These are phyloP conservation scores for Ylistrum balloti DNA, from an alignment of 1,140 invertebrate species.

Conservation along the genomic window DNA sequence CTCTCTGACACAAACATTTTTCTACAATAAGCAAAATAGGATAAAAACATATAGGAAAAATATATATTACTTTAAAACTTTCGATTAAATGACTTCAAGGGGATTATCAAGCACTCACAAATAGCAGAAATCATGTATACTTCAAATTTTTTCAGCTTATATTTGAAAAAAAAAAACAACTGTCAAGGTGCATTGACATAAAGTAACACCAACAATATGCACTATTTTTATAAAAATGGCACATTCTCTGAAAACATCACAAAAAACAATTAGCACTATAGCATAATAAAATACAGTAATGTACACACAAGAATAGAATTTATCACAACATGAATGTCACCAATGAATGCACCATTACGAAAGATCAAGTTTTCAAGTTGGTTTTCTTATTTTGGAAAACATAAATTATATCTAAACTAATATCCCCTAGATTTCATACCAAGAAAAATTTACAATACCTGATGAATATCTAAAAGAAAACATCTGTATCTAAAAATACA, in stretches of 20 bases:
- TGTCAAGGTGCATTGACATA: neutral
- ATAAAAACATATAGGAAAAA: neutral
- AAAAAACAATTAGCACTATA: slow-evolving; percentile 21
- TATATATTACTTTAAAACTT: neutral
- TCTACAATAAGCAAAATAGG: neutral
- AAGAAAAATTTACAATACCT: neutral
- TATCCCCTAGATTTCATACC: neutral
- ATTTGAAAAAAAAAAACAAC: neutral
- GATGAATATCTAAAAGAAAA: neutral
- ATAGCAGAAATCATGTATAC: neutral
- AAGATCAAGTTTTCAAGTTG: neutral
- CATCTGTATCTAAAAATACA: slow-evolving; percentile 3
- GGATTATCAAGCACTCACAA: slow-evolving; percentile 6
- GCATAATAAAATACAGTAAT: neutral
- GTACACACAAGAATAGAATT: neutral
- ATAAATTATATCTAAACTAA: neutral
- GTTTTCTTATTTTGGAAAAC: neutral
- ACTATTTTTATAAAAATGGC: neutral
- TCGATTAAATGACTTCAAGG: neutral
- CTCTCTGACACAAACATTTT: neutral
- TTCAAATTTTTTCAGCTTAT: neutral
- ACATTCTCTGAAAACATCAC: neutral
- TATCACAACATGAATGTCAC: neutral
- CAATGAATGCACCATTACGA: neutral
- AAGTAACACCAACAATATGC: neutral